A percentile compares a stretch with the other conserved stretches of the same genome.
Evolutionary conservation across 2,797 vertebrate species (phyloP).

Genomic region (Bufotes viridis): DNA sequence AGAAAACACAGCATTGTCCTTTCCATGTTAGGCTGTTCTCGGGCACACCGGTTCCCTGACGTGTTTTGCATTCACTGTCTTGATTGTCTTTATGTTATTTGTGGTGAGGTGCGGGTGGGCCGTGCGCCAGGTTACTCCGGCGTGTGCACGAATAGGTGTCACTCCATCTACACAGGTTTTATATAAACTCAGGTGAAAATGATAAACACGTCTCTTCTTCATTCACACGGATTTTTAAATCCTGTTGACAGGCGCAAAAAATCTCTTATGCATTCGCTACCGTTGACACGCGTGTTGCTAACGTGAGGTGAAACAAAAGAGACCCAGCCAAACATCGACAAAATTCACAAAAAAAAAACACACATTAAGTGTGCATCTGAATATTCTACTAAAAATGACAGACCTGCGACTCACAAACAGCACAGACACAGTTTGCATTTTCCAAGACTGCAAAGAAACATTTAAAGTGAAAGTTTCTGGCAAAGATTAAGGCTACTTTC

Average conservation of each 20-base stretch:
- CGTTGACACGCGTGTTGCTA: background rate
- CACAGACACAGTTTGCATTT: background rate
- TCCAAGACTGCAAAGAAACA: background rate
- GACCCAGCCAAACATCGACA: background rate
- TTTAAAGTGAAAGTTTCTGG: background rate
- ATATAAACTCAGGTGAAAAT: constrained; percentile 51
- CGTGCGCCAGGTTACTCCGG: background rate
- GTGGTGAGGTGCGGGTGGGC: background rate
- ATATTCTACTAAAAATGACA: background rate
- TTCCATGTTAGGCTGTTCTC: no score
- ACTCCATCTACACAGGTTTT: constrained; percentile 24
- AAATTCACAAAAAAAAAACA: background rate
- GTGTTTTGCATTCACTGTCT: no score
- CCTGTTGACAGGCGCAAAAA: constrained; percentile 31
- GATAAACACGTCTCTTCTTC: constrained; percentile 19
- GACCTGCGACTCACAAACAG: background rate
- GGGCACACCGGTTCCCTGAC: no score
- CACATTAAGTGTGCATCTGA: background rate
- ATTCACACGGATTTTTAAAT: constrained; percentile 50
- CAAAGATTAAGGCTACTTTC: no score
- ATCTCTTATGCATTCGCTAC: constrained; percentile 6
- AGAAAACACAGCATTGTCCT: no score
- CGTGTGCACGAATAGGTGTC: background rate
- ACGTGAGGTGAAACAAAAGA: background rate
- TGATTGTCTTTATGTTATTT: background rate